Evolutionary conservation across 2,113 vertebrate species (phyloP).

Genomic region (Papio anubis): DNA sequence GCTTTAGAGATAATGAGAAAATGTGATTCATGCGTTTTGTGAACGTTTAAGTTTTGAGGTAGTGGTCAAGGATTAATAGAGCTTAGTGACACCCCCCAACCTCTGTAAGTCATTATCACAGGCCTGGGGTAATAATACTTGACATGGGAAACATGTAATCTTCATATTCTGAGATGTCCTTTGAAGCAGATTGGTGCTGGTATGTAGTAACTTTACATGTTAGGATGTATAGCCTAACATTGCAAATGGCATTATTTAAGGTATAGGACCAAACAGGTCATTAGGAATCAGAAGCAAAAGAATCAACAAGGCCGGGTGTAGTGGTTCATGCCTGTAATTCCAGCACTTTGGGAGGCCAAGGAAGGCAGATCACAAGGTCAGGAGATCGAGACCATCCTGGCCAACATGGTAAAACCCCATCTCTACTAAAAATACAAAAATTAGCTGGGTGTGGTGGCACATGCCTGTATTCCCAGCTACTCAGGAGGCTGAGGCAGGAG

Average conservation of each 20-base stretch:
- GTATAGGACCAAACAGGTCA: not conserved
- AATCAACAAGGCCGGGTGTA: not conserved
- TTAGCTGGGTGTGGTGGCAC: too few relatives aligned
- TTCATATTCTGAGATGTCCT: slow-evolving; percentile 49
- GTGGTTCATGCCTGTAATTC: too few relatives aligned
- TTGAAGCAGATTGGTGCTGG: slow-evolving; percentile 21
- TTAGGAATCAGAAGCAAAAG: slow-evolving; percentile 47
- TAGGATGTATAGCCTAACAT: not conserved
- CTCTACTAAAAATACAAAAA: too few relatives aligned
- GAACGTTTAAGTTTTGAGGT: slow-evolving; percentile 44
- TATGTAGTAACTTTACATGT: slow-evolving; percentile 32
- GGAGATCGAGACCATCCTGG: too few relatives aligned
- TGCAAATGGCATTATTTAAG: slow-evolving; percentile 32
- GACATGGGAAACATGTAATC: not conserved
- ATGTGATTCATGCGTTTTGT: not conserved
- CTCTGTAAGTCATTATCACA: not conserved
- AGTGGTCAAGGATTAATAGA: slow-evolving; percentile 12
- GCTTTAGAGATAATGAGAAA: slow-evolving; percentile 34
- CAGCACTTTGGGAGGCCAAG: too few relatives aligned
- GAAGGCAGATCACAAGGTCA: too few relatives aligned
- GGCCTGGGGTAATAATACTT: not conserved
- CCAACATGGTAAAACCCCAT: too few relatives aligned
- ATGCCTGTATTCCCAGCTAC: too few relatives aligned
- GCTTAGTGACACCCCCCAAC: not conserved
- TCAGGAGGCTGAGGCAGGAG: too few relatives aligned